These are phyloP conservation scores for Villa cingulata DNA, from an alignment of 2,888 invertebrate genomes.

Conservation along the genomic window DNA sequence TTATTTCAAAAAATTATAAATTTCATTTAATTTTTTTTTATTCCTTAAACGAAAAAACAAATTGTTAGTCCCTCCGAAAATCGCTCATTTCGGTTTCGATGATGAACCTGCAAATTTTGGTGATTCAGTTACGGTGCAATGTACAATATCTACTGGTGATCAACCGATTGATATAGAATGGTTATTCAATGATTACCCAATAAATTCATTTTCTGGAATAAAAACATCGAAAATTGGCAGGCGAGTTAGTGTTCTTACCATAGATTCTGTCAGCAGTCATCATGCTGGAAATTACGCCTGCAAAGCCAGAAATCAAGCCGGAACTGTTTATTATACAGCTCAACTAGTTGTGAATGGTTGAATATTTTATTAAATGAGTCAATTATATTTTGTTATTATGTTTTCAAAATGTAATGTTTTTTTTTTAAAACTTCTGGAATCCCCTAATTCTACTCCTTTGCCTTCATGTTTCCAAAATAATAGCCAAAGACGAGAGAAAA, in stretches of 20 bases:
- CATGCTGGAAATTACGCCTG: slow-evolving; percentile 46
- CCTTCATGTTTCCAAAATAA: too few species aligned
- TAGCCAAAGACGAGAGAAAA: too few species aligned
- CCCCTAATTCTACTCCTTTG: too few species aligned
- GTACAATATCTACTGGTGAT: slow-evolving; percentile 55
- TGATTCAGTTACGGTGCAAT: slow-evolving; percentile 47
- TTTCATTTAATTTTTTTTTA: too few species aligned
- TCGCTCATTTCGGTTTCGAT: slow-evolving; percentile 40
- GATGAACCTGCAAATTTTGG: slow-evolving; percentile 50
- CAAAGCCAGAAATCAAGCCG: slow-evolving; percentile 42
- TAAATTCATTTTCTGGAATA: slow-evolving; percentile 41
- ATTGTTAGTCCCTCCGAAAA: slow-evolving; percentile 36
- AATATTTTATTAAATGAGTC: slow-evolving; percentile 1
- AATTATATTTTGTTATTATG: too few species aligned
- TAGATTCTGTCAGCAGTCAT: slow-evolving; percentile 42
- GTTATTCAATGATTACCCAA: slow-evolving; percentile 50
- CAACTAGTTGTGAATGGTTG: slow-evolving; percentile 42
- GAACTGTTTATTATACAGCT: slow-evolving; percentile 40
- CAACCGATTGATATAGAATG: slow-evolving; percentile 50
- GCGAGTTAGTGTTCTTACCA: slow-evolving; percentile 42
- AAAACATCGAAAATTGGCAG: slow-evolving; percentile 38
- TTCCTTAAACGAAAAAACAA: too few species aligned
- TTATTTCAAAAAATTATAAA: too few species aligned
- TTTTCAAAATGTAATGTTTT: too few species aligned
- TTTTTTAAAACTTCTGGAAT: too few species aligned